phyloP scores from a whole-genome alignment of 2,113 vertebrate species.

The Irena cyanogastra region DNA sequence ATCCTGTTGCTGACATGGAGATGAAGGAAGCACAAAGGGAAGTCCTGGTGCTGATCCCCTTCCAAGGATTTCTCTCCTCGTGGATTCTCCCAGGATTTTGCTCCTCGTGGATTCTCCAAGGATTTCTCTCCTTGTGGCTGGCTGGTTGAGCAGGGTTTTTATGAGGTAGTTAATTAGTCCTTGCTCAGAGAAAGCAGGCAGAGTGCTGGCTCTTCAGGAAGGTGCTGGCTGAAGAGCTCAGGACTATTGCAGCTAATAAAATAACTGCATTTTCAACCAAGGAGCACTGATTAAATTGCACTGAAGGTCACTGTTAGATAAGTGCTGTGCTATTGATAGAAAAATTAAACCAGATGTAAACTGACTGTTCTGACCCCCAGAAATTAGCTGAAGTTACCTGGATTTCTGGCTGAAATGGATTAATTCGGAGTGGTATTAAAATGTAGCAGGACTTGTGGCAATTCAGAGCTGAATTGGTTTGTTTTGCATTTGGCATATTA shows the following conservation, averaged over 20 bases:
- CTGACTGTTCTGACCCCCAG: neutral
- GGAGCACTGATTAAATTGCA: neutral
- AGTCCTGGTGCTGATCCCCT: neutral
- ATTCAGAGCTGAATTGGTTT: neutral
- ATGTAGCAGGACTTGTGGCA: neutral
- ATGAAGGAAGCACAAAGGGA: neutral
- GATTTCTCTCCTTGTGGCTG: neutral
- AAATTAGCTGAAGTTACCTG: neutral
- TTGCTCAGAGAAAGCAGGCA: neutral
- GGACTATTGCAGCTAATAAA: neutral
- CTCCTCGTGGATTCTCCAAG: accelerated
- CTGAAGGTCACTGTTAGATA: neutral
- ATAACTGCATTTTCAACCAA: neutral
- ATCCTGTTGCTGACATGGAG: neutral
- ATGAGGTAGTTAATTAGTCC: neutral
- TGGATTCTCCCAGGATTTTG: neutral
- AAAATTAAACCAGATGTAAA: neutral
- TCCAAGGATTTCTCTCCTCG: neutral
- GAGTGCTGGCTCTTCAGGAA: neutral
- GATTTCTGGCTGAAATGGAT: neutral
- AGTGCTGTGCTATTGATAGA: neutral
- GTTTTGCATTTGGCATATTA: neutral
- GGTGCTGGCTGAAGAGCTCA: neutral
- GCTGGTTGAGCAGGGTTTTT: neutral
- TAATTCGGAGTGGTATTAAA: neutral